Conservation (phyloP, 2,888 invertebrate species). For the Coelinius sp. region DNA sequence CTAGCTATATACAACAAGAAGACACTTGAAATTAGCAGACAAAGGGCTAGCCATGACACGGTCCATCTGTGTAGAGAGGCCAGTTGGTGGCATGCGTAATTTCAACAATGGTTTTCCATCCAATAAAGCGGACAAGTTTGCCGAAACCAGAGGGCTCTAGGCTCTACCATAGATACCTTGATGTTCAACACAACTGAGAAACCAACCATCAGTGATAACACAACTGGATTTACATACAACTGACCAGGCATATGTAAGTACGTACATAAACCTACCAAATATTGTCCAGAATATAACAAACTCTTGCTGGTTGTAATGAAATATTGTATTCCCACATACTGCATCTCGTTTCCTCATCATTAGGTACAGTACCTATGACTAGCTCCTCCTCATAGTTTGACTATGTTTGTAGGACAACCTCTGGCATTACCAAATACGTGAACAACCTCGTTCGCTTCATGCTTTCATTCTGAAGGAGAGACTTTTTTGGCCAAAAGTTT, state of each 20-base stretch:
- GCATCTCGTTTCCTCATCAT: slow-evolving; percentile 36
- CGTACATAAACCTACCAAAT: no score
- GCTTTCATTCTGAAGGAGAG: slow-evolving; percentile 16
- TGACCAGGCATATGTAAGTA: neutral
- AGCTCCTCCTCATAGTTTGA: slow-evolving; percentile 17
- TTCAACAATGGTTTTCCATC: slow-evolving; percentile 38
- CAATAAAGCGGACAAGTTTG: slow-evolving; percentile 38
- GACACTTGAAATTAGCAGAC: slow-evolving; percentile 28
- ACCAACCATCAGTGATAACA: neutral
- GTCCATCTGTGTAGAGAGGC: slow-evolving; percentile 31
- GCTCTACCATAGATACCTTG: neutral
- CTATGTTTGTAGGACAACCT: neutral
- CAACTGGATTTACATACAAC: neutral
- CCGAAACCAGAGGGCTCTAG: neutral
- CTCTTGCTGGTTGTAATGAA: neutral
- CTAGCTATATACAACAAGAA: neutral
- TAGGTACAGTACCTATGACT: slow-evolving; percentile 32
- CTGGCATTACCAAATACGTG: slow-evolving; percentile 19
- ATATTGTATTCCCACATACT: slow-evolving; percentile 3
- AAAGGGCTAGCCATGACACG: slow-evolving; percentile 29
- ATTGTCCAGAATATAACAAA: neutral
- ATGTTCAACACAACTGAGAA: neutral
- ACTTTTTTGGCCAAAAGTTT: slow-evolving; percentile 34
- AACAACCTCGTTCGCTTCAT: slow-evolving; percentile 18
- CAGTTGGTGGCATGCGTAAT: slow-evolving; percentile 35